These are phyloP conservation scores for Trachymyrmex cornetzi DNA, from an alignment of 1,140 invertebrate species.

Conservation along the genomic window DNA sequence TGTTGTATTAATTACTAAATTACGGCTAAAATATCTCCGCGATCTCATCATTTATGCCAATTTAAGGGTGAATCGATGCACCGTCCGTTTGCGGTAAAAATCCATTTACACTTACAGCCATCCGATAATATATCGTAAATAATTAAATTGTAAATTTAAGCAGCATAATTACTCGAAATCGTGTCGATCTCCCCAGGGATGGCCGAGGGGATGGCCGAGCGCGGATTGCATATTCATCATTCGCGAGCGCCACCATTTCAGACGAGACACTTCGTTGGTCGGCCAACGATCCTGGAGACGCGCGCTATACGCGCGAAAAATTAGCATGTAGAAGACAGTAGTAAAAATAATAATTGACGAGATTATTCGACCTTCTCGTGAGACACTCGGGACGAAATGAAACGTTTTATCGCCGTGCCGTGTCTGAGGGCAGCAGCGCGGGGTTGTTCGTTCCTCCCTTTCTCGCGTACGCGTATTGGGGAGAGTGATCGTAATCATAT, in stretches of 20 bases:
- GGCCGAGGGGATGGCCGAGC: not conserved
- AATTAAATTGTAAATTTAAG: constrained; percentile 41
- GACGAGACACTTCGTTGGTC: constrained; percentile 26
- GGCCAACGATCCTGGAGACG: constrained; percentile 44
- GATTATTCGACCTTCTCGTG: constrained; percentile 70
- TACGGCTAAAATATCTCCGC: not conserved
- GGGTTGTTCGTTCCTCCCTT: not conserved
- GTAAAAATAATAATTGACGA: constrained; percentile 74
- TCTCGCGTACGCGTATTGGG: not conserved
- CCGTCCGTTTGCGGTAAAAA: constrained; percentile 9
- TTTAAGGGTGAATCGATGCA: constrained; percentile 20
- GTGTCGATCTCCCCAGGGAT: not conserved
- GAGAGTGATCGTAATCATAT: constrained; percentile 76
- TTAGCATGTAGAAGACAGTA: constrained; percentile 73
- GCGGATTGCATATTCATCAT: constrained; percentile 43
- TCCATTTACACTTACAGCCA: constrained; percentile 36
- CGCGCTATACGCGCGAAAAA: constrained; percentile 61
- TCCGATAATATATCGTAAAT: constrained; percentile 20
- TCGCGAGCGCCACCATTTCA: not conserved
- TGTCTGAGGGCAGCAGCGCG: constrained; percentile 35
- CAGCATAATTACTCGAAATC: not conserved
- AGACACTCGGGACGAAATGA: constrained; percentile 66
- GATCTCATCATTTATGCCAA: constrained; percentile 8
- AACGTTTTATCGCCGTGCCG: constrained; percentile 73
- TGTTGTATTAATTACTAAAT: constrained; percentile 51